Base-by-base conservation (phyloP, 1,140 invertebrate species). In the Hesperophylax magnus region DNA sequence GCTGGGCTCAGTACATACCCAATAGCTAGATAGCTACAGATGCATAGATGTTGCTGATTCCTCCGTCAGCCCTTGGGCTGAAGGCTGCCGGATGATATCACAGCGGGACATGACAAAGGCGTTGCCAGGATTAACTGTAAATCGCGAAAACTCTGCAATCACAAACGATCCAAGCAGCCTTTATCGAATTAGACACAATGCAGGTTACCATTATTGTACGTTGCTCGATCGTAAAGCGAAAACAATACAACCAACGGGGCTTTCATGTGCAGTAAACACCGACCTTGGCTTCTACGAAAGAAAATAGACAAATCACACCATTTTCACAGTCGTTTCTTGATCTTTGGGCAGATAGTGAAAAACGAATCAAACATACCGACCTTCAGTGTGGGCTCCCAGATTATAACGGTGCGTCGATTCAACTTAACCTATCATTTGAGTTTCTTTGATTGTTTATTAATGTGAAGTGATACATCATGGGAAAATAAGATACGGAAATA, bases 111-210 rank as follows among this genome's bases (percentile, higher is more conserved):
- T 67, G 75, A 75, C 71, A 75, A 75, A 80, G 80, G 74, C 78
- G 78, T 79, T 61, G 31, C 79, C 78, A n/a, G 60, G 69, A 72
- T 72, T 54, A 72, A 72, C 69, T 72, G 74, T 81, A 63, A 81
- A 81, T 81, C 74, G 79, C 79, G 79, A 81, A 81, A 81, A 76
- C 74, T 80, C 58, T 60, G 74, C 60, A 76, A 80, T 80, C 79
- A 20, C 52, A 24, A 76, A 53, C 71, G 15, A n/a, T 20, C 61
- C 15, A 54, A 39, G 60, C 74, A 39, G 80, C 75, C 31, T 77
- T 81, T 81, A 81, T 81, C 80, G 54, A 71, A 81, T 81, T 63
- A 47, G 80, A 77, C 34, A 77, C 80, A 69, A 78, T 67, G 53
- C 61, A 22, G 77, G 72, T 20, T 76, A 60, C 54, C 27, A 76